Conservation (phyloP, 2,797 vertebrate genomes). For the Oryzias sinensis region DNA sequence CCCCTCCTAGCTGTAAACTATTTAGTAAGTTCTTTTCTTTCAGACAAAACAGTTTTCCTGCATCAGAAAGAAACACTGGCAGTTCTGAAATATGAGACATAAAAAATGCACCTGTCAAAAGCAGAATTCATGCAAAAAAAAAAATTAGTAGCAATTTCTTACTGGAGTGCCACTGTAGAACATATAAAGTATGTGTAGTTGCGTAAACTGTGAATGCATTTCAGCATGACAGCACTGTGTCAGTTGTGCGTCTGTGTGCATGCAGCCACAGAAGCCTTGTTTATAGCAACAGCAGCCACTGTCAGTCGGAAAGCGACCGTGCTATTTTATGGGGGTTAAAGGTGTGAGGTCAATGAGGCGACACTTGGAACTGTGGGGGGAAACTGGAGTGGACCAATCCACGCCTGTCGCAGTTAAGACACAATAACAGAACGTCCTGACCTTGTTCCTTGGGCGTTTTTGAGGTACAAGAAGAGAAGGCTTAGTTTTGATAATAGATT, state of each 20-base stretch:
- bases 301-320: conserved; percentile 55
- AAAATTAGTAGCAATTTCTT: conserved; percentile 50
- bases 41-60: conserved; percentile 12
- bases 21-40: background rate
- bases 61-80: conserved; percentile 5
- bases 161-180: conserved; percentile 9
- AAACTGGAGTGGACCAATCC: conserved; percentile 32
- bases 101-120: conserved; percentile 30
- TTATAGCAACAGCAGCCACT: conserved; percentile 64
- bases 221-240: conserved; percentile 9
- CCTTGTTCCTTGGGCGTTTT: conserved; percentile 29
- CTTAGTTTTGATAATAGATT: conserved; percentile 47
- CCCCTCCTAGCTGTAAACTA: conserved; percentile 3
- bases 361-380: conserved; percentile 47
- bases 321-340: conserved; percentile 53
- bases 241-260: conserved; percentile 17
- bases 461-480: conserved; percentile 28
- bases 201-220: conserved; percentile 18
- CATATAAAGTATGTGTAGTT: conserved; percentile 32
- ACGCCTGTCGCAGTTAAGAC: conserved; percentile 27
- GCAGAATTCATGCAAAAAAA: conserved; percentile 41
- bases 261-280: conserved; percentile 34
- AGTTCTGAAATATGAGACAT: conserved; percentile 46
- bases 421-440: conserved; percentile 51
- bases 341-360: conserved; percentile 63